Evolutionary conservation across 1,140 invertebrate species (phyloP).

Genomic region (Pomacea maculata): DNA sequence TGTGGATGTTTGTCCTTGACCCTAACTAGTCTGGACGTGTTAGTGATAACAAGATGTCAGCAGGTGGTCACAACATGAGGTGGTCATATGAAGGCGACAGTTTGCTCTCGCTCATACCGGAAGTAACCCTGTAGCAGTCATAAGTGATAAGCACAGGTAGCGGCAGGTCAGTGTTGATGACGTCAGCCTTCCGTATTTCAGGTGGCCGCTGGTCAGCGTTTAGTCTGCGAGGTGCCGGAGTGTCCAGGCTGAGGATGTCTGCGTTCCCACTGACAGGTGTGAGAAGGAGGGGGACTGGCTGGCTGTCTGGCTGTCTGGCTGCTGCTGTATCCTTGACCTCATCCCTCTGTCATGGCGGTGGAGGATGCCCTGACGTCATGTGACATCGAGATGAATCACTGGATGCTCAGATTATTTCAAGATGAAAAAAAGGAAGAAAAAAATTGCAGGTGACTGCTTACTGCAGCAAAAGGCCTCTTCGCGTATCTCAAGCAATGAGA

Average conservation of each 20-base stretch:
- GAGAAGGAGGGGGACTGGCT: too few relatives aligned
- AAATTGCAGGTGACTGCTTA: too few relatives aligned
- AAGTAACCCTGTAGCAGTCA: not conserved
- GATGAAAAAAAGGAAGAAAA: too few relatives aligned
- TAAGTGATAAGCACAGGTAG: not conserved
- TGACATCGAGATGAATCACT: too few relatives aligned
- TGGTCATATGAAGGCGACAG: not conserved
- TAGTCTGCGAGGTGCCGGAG: conserved; percentile 23
- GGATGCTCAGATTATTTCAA: too few relatives aligned
- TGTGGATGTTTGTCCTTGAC: not conserved
- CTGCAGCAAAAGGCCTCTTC: too few relatives aligned
- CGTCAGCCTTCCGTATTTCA: conserved; percentile 5
- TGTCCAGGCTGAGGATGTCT: conserved; percentile 8
- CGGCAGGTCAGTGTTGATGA: not conserved
- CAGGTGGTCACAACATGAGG: not conserved
- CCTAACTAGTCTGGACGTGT: not conserved
- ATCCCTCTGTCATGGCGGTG: too few relatives aligned
- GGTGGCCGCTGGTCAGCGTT: conserved; percentile 7
- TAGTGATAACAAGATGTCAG: not conserved
- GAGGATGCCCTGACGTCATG: too few relatives aligned
- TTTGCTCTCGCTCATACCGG: not conserved
- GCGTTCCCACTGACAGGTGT: too few relatives aligned
- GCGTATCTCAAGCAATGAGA: too few relatives aligned
- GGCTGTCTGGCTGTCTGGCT: too few relatives aligned
- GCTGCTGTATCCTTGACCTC: too few relatives aligned